These are phyloP conservation scores for Gymnothorax reevesii DNA, from an alignment of 2,797 vertebrate genomes.

Conservation along the genomic window DNA sequence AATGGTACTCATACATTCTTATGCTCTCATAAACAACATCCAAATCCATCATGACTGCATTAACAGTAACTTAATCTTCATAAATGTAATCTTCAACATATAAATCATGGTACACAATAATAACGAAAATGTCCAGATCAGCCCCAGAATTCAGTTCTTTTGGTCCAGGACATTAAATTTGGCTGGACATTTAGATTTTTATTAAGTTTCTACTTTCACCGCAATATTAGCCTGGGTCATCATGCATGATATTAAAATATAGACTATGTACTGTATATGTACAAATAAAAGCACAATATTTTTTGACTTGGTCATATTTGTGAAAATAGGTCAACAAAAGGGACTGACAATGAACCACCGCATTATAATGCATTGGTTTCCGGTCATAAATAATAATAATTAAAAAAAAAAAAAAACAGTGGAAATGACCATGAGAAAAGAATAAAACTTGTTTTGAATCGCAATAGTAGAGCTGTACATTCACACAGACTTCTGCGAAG, in stretches of 20 bases:
- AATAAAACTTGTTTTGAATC: not conserved
- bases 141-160: not conserved
- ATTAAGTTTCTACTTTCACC: conserved; percentile 20
- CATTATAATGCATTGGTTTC: not conserved
- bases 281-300: conserved; percentile 13
- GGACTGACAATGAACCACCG: conserved; percentile 46
- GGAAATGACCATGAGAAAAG: not conserved
- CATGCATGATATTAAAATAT: conserved; percentile 18
- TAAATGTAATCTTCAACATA: not conserved
- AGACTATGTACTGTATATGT: conserved; percentile 1
- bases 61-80: not conserved
- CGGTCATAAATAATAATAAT: too few species aligned
- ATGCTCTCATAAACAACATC: not conserved
- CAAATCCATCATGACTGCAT: not conserved
- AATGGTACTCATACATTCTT: not conserved
- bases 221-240: conserved; percentile 32
- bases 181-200: conserved; percentile 10
- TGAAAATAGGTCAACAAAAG: conserved; percentile 39
- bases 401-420: not conserved
- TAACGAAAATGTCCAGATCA: not conserved
- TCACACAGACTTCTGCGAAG: not conserved
- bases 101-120: not conserved
- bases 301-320: not conserved
- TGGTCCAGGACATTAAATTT: not conserved
- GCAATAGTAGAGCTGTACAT: not conserved